Conservation (phyloP, 2,888 invertebrate species). For the Vannuccia rotundouncinata region DNA sequence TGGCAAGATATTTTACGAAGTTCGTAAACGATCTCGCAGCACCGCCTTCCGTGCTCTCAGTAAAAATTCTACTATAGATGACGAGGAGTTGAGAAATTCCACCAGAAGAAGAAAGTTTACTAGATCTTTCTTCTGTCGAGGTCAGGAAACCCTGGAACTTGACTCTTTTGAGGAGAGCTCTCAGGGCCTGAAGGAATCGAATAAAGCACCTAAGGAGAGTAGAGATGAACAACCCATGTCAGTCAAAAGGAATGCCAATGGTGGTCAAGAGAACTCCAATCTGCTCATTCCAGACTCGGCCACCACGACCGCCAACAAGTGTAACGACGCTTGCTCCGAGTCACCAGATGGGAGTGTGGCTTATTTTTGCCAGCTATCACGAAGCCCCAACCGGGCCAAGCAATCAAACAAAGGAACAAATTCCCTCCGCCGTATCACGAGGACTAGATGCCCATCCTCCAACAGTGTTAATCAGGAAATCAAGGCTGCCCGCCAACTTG, state of each 20-base stretch:
- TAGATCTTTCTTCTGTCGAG: not conserved
- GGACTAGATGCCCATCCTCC: not conserved
- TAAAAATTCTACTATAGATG: not conserved
- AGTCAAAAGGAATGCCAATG: not conserved
- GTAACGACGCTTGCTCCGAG: not conserved
- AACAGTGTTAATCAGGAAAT: conserved; percentile 45
- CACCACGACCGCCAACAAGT: not conserved
- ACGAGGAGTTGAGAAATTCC: not conserved
- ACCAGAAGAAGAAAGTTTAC: not conserved
- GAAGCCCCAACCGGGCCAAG: not conserved
- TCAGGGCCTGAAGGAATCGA: not conserved
- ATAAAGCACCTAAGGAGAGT: not conserved
- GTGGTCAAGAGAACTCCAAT: not conserved
- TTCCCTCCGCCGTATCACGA: not conserved
- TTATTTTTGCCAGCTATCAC: not conserved
- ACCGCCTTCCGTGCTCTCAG: not conserved
- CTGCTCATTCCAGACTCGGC: not conserved
- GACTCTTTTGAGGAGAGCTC: not conserved
- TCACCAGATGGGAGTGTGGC: not conserved
- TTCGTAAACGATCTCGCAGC: conserved; percentile 54
- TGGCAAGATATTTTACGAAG: conserved; percentile 58
- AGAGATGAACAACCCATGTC: not conserved
- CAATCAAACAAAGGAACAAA: not conserved
- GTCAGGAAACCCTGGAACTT: not conserved
- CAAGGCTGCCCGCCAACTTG: conserved; percentile 61